A percentile compares a stretch with the other conserved stretches of the same genome.
phyloP scores from a whole-genome alignment of 2,888 invertebrate species.

The Ectemnius lituratus region DNA sequence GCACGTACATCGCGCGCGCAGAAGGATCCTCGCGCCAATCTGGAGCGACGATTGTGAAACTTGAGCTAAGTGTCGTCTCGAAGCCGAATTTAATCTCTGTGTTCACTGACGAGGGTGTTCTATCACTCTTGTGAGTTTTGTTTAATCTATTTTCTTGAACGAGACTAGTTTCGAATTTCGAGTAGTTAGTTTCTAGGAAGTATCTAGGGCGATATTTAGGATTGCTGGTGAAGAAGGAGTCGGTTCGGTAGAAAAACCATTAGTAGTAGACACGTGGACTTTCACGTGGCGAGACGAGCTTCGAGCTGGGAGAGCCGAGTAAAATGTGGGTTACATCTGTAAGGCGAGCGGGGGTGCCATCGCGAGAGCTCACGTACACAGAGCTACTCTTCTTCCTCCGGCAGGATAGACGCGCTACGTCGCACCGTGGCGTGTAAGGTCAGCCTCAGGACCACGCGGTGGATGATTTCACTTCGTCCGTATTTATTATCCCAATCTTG shows the following conservation, averaged over 20 bases:
- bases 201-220: not conserved
- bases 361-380: constrained; percentile 40
- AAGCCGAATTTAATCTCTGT: too few species aligned
- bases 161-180: not conserved
- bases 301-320: constrained; percentile 12
- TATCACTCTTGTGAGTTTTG: constrained; percentile 27
- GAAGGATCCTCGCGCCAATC: constrained; percentile 48
- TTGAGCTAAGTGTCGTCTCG: constrained; percentile 25
- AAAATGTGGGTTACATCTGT: constrained; percentile 60
- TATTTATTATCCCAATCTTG: constrained; percentile 65
- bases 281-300: constrained; percentile 54
- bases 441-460: constrained; percentile 50
- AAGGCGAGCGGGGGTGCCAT: constrained; percentile 57
- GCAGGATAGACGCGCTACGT: constrained; percentile 39
- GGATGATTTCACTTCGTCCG: constrained; percentile 63
- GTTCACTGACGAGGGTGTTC: constrained; percentile 14
- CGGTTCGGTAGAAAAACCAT: constrained; percentile 11
- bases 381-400: constrained; percentile 34
- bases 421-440: constrained; percentile 44
- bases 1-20: constrained; percentile 26
- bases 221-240: not conserved
- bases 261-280: constrained; percentile 36
- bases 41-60: constrained; percentile 45
- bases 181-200: not conserved
- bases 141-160: not conserved